These are phyloP conservation scores for Sycobia sp. DNA, from an alignment of 1,140 invertebrate genomes.

Conservation along the genomic window DNA sequence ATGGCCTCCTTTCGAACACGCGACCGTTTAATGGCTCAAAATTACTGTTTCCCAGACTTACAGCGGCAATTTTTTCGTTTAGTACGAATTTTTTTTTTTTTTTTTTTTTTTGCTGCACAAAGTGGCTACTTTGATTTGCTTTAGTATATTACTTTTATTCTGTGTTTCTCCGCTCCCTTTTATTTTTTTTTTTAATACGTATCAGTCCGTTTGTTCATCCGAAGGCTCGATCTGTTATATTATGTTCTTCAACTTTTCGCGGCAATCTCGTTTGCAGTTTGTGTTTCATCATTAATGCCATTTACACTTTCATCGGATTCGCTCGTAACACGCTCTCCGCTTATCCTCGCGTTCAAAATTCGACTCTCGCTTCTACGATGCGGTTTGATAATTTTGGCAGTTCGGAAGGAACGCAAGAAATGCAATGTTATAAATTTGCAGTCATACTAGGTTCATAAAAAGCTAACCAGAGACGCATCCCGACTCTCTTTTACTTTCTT, in stretches of 20 bases:
- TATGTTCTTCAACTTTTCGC: conserved; percentile 5
- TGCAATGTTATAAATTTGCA: conserved; percentile 27
- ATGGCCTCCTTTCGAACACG: too few species aligned
- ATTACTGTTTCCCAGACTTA: too few species aligned
- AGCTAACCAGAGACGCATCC: conserved; percentile 23
- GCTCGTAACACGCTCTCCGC: conserved; percentile 10
- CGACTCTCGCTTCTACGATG: conserved; percentile 21
- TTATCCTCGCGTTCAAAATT: conserved; percentile 1
- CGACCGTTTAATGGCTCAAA: too few species aligned
- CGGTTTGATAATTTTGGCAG: conserved; percentile 34
- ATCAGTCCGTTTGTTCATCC: conserved; percentile 19
- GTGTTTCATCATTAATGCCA: too few species aligned
- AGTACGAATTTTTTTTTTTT: not conserved
- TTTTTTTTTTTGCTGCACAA: not conserved
- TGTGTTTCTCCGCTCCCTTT: too few species aligned
- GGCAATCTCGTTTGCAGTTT: not conserved
- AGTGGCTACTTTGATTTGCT: not conserved
- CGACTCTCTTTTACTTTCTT: conserved; percentile 33
- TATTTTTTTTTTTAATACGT: conserved; percentile 16
- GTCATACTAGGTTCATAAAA: conserved; percentile 29
- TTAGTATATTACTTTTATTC: too few species aligned
- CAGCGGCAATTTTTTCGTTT: not conserved
- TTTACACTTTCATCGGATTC: conserved; percentile 16
- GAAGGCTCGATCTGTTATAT: conserved; percentile 16
- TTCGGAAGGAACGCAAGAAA: conserved; percentile 35